Evolutionary conservation across 2,888 invertebrate species (phyloP).

Genomic region (Xanthorhoe spadicearia): DNA sequence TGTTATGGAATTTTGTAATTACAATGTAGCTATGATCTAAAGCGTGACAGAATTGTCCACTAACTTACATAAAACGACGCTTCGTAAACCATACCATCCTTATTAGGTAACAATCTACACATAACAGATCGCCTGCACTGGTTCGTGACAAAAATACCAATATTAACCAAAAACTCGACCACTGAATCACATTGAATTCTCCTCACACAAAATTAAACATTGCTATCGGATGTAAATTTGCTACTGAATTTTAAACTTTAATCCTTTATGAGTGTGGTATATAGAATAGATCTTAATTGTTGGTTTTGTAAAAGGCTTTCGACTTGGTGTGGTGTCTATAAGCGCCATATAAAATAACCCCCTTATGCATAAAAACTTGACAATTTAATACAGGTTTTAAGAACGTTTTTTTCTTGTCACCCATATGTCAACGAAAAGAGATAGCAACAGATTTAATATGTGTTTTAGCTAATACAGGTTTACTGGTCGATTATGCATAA

Average conservation of each 20-base stretch:
- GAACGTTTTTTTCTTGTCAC: no score
- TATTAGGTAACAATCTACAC: slow-evolving; percentile 63
- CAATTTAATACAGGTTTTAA: no score
- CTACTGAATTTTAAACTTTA: slow-evolving; percentile 42
- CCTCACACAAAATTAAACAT: slow-evolving; percentile 57
- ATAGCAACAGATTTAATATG: no score
- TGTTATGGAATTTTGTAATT: not conserved
- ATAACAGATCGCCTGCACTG: slow-evolving; percentile 50
- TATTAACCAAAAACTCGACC: slow-evolving; percentile 47
- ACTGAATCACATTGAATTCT: slow-evolving; percentile 34
- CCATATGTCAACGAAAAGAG: no score
- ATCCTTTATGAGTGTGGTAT: slow-evolving; percentile 11
- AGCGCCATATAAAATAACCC: slow-evolving; percentile 52
- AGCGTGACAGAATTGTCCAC: slow-evolving; percentile 24
- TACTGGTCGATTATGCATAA: no score
- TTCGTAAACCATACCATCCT: slow-evolving; percentile 40
- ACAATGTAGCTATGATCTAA: slow-evolving; percentile 13
- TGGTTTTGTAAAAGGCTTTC: slow-evolving; percentile 46
- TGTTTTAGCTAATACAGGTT: no score
- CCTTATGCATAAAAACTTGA: no score
- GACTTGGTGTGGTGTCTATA: slow-evolving; percentile 42
- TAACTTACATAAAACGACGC: slow-evolving; percentile 34
- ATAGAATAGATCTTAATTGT: slow-evolving; percentile 10
- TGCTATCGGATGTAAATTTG: slow-evolving; percentile 28
- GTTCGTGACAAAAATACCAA: slow-evolving; percentile 54